These are phyloP conservation scores for Hipposideros larvatus DNA, from an alignment of 2,797 vertebrate species.

Conservation along the genomic window DNA sequence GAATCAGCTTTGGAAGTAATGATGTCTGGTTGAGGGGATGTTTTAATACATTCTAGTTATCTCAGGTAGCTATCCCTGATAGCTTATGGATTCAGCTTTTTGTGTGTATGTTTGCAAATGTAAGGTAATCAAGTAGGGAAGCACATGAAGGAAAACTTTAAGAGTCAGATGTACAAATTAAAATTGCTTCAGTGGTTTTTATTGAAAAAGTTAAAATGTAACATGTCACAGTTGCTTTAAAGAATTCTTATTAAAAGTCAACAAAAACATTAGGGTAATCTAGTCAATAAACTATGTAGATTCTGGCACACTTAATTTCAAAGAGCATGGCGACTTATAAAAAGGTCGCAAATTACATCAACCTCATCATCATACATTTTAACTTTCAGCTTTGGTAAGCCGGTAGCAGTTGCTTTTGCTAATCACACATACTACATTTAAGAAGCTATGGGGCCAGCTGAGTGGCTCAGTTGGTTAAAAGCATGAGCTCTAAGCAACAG, in stretches of 20 bases:
- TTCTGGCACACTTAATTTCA: constrained; percentile 55
- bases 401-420: constrained; percentile 10
- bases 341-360: constrained; percentile 48
- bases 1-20: constrained; percentile 12
- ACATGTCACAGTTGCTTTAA: constrained; percentile 19
- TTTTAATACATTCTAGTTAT: constrained; percentile 10
- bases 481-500: too few relatives aligned
- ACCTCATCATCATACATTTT: constrained; percentile 39
- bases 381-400: neutral
- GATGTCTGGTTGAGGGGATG: neutral
- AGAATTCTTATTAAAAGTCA: constrained; percentile 49
- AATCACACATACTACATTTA: neutral
- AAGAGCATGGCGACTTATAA: constrained; percentile 51
- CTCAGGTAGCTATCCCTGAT: neutral
- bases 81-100: neutral
- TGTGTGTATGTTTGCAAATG: neutral
- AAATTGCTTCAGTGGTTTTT: constrained; percentile 50
- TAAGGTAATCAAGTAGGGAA: constrained; percentile 14
- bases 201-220: constrained; percentile 29
- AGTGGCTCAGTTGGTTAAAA: too few relatives aligned
- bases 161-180: neutral
- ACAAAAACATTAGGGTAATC: constrained; percentile 21
- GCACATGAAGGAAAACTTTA: constrained; percentile 6
- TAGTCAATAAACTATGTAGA: neutral
- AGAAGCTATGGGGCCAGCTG: neutral